A percentile compares a stretch with the other conserved stretches of the same genome.
Evolutionary conservation across 2,113 vertebrate species (phyloP).

Genomic region (Gorsachius goisagi): DNA sequence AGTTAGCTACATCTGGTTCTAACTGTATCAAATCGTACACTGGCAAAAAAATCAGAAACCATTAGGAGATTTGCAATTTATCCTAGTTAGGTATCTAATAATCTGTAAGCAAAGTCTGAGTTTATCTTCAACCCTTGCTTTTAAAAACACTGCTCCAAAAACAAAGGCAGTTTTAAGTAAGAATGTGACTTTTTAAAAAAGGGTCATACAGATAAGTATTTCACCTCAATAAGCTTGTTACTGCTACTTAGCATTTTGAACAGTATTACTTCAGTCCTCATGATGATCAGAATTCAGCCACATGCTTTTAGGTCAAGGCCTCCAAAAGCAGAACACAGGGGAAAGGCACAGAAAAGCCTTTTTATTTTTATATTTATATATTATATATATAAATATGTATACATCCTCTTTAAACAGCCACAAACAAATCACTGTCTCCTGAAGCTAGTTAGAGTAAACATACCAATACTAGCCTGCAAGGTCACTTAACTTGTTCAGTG

Average conservation of each 20-base stretch:
- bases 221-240: background rate
- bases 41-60: background rate
- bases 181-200: background rate
- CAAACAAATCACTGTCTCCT: background rate
- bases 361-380: background rate
- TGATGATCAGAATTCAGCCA: background rate
- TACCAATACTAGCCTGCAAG: background rate
- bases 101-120: background rate
- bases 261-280: background rate
- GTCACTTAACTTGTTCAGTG: background rate
- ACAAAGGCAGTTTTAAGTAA: background rate
- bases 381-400: too few relatives aligned
- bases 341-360: background rate
- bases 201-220: background rate
- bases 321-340: background rate
- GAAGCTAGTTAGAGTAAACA: background rate
- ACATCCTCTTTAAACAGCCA: background rate
- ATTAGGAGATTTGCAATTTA: background rate
- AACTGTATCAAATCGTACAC: background rate
- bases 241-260: background rate
- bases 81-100: background rate
- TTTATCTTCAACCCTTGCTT: background rate
- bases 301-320: background rate
- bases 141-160: background rate
- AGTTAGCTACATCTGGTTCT: background rate